phyloP scores from a whole-genome alignment of 1,140 invertebrate genomes.

The Ericerus pela region DNA sequence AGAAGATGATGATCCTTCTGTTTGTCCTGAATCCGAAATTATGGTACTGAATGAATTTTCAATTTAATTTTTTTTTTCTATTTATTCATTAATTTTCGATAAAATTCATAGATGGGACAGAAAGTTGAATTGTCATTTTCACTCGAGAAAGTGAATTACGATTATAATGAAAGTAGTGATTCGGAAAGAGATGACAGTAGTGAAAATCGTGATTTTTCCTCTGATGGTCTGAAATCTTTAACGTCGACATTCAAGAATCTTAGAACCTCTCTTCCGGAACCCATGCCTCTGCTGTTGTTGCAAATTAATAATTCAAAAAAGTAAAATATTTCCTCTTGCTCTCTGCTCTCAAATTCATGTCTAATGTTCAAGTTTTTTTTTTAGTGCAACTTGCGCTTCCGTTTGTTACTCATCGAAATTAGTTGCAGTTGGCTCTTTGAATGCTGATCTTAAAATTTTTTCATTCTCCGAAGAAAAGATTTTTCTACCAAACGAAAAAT shows the following conservation, averaged over 20 bases:
- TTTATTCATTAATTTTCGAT: background rate
- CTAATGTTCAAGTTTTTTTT: background rate
- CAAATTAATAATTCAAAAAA: conserved; percentile 6
- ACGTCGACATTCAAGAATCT: background rate
- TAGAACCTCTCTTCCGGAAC: background rate
- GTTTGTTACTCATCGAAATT: conserved; percentile 3
- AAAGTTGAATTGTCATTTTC: background rate
- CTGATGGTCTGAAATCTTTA: background rate
- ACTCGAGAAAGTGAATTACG: background rate
- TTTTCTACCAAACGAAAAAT: background rate
- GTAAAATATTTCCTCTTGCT: background rate
- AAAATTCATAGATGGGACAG: background rate
- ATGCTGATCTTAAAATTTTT: background rate
- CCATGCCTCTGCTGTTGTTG: background rate
- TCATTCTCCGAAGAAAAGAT: background rate
- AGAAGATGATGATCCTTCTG: conserved; percentile 1
- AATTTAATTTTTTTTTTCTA: background rate
- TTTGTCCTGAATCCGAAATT: conserved; percentile 6
- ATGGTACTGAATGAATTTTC: too few species aligned
- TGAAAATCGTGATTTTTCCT: background rate
- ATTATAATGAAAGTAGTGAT: background rate
- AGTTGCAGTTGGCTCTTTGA: background rate
- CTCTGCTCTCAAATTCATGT: background rate
- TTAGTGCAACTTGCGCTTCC: background rate
- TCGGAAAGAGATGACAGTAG: background rate